These are phyloP conservation scores for Drosophila nigromelanica DNA, from an alignment of 1,140 invertebrate species.

Conservation along the genomic window DNA sequence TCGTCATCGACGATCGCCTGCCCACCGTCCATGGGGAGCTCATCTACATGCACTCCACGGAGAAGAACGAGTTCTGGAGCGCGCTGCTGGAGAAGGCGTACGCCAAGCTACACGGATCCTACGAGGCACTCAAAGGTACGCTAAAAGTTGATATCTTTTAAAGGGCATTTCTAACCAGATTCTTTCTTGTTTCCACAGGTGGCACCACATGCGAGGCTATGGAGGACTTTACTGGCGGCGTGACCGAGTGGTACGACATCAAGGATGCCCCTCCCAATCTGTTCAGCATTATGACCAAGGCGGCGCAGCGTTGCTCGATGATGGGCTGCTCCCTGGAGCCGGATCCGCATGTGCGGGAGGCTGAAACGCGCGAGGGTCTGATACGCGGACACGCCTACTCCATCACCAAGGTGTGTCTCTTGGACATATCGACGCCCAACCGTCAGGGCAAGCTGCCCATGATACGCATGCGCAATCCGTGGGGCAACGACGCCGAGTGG, in stretches of 20 bases:
- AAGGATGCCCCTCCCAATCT: slow-evolving; percentile 94
- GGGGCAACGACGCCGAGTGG: slow-evolving; percentile 99
- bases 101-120: slow-evolving; percentile 98
- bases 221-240: slow-evolving; percentile 99
- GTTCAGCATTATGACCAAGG: slow-evolving; percentile 96
- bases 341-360: slow-evolving; percentile 95
- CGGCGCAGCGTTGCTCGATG: slow-evolving; percentile 95
- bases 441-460: slow-evolving; percentile 92
- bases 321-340: slow-evolving; percentile 99
- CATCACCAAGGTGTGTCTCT: slow-evolving; percentile 95
- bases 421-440: slow-evolving; percentile 94
- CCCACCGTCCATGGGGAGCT: slow-evolving; percentile 95
- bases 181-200: slow-evolving; percentile 84
- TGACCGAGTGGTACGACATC: slow-evolving; percentile 97
- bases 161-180: background rate
- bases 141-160: background rate
- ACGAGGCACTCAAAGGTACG: slow-evolving; percentile 95
- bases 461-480: slow-evolving; percentile 95
- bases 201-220: slow-evolving; percentile 99
- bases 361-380: slow-evolving; percentile 94
- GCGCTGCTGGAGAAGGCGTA: slow-evolving; percentile 99
- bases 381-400: slow-evolving; percentile 98
- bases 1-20: slow-evolving; percentile 97
- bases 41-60: slow-evolving; percentile 96
- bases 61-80: slow-evolving; percentile 98